These are phyloP conservation scores for Strigops habroptila DNA, from an alignment of 2,113 vertebrate genomes.

Conservation along the genomic window DNA sequence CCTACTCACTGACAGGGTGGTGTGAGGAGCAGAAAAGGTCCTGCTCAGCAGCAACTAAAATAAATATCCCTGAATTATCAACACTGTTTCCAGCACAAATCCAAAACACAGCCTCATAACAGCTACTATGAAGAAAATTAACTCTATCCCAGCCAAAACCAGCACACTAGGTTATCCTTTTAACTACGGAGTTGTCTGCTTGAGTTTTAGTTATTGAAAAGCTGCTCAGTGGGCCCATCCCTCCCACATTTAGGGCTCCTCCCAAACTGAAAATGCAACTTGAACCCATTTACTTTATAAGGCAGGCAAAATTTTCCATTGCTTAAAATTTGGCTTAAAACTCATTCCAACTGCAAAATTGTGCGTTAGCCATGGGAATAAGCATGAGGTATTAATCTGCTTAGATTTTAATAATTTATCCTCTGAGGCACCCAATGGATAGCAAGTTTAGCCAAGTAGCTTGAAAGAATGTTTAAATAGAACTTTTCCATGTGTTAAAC, in stretches of 20 bases:
- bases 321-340: constrained; percentile 34
- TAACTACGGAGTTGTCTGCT: not conserved
- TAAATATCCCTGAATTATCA: not conserved
- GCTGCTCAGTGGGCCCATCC: not conserved
- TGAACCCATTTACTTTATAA: constrained; percentile 15
- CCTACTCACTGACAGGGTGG: not conserved
- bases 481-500: constrained; percentile 37
- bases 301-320: constrained; percentile 10
- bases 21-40: not conserved
- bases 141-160: not conserved
- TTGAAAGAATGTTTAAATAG: constrained; percentile 57
- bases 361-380: constrained; percentile 50
- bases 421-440: constrained; percentile 46
- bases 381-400: constrained; percentile 53
- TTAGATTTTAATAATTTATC: constrained; percentile 56
- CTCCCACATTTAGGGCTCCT: not conserved
- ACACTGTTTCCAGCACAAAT: not conserved
- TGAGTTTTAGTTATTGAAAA: not conserved
- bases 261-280: not conserved
- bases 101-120: not conserved
- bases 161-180: not conserved
- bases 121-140: not conserved
- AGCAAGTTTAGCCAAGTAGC: constrained; percentile 45
- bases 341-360: constrained; percentile 40
- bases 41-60: not conserved